Evolutionary conservation across 1,140 invertebrate genomes (phyloP).

Genomic region (Oncopodura yosiiana): DNA sequence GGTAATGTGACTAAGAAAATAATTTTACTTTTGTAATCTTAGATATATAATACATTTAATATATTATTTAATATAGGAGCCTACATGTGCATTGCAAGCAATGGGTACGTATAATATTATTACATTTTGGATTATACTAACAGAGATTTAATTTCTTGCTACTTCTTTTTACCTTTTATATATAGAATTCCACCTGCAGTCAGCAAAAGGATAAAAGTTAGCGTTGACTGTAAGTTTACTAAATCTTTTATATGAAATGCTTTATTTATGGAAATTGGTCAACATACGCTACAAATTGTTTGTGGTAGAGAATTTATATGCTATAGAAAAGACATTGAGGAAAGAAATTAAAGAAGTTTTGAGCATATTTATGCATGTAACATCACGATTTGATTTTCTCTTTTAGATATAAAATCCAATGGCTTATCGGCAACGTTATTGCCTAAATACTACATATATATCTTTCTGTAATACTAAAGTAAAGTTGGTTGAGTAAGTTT

Average conservation of each 20-base stretch:
- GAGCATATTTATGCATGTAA: neutral
- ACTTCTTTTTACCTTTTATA: constrained; percentile 35
- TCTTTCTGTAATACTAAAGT: neutral
- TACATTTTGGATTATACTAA: neutral
- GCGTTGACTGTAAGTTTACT: constrained; percentile 77
- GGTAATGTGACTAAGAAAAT: constrained; percentile 61
- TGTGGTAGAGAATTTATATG: neutral
- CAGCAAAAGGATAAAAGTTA: constrained; percentile 83
- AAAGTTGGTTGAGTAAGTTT: neutral
- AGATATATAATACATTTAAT: neutral
- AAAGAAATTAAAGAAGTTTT: too few species aligned
- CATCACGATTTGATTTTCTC: constrained; percentile 3
- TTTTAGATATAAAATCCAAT: neutral
- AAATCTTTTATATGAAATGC: neutral
- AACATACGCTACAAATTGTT: too few species aligned
- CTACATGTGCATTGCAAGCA: constrained; percentile 9
- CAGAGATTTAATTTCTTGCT: neutral
- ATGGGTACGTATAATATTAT: neutral
- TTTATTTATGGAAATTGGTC: too few species aligned
- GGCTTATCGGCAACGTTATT: neutral
- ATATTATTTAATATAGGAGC: constrained; percentile 12
- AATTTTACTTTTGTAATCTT: neutral
- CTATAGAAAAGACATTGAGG: neutral
- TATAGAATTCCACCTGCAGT: constrained; percentile 52
- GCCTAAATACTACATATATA: neutral